Evolutionary conservation across 92 coral and sea anemone species (phyloP).

Genomic region (Bergia sp.): DNA sequence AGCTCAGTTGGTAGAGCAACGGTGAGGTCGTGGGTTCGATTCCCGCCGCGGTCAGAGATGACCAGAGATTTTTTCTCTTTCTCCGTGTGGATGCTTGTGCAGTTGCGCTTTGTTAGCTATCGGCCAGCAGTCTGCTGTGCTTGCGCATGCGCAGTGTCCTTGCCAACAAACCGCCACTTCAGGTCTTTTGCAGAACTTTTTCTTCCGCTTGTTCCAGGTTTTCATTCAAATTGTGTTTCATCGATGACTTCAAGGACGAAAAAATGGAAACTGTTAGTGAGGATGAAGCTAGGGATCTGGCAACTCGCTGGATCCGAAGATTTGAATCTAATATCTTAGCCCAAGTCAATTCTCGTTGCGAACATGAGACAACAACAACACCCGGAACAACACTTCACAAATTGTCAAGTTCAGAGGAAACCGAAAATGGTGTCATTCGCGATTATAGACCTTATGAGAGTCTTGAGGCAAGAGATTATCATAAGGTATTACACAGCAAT

Average conservation of each 20-base stretch:
- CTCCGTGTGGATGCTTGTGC: no score
- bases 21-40: no score
- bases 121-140: conserved; percentile 23
- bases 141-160: conserved; percentile 42
- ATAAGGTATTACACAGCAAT: conserved; percentile 10
- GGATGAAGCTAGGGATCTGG: conserved; percentile 73
- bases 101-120: no score
- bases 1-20: no score
- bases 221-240: conserved; percentile 1
- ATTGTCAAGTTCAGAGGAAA: conserved; percentile 35
- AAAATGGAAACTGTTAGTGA: conserved; percentile 78
- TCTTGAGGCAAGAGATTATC: conserved; percentile 10
- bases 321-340: conserved; percentile 64
- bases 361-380: conserved; percentile 49
- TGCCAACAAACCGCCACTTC: conserved; percentile 37
- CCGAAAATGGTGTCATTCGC: conserved; percentile 47
- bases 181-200: not conserved
- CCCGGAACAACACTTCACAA: conserved; percentile 41
- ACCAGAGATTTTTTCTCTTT: no score
- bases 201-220: not conserved
- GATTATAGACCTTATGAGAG: conserved; percentile 37
- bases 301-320: conserved; percentile 77
- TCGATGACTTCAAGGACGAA: conserved; percentile 56
- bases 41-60: no score
- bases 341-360: conserved; percentile 46